Percentiles rank a stretch among this genome's conserved stretches.
These are phyloP conservation scores for Cryptoleucopteryx plumbea DNA, from an alignment of 2,113 vertebrate species.

Conservation along the genomic window DNA sequence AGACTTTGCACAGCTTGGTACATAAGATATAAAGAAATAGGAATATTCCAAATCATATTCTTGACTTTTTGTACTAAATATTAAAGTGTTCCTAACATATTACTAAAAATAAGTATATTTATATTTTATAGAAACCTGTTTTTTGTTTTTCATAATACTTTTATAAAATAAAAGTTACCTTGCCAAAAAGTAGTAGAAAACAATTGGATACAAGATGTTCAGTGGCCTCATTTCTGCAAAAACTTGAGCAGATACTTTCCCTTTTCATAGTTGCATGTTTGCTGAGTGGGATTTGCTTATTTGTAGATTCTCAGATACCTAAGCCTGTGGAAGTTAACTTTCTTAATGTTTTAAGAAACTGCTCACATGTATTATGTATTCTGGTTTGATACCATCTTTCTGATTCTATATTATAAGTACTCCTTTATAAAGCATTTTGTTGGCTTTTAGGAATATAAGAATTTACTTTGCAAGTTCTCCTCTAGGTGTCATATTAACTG, in stretches of 20 bases:
- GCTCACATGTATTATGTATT: background rate
- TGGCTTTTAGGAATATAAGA: background rate
- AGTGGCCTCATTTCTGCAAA: background rate
- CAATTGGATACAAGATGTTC: background rate
- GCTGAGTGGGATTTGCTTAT: background rate
- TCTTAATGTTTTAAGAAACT: background rate
- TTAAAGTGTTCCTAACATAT: background rate
- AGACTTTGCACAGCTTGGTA: background rate
- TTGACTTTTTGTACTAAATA: background rate
- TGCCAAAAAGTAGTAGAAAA: background rate
- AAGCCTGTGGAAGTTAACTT: background rate
- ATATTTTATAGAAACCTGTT: background rate
- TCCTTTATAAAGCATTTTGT: background rate
- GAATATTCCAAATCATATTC: background rate
- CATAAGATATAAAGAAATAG: background rate
- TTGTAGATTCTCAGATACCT: background rate
- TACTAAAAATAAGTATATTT: background rate
- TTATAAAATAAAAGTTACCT: background rate
- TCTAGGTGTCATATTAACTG: background rate
- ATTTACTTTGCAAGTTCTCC: background rate
- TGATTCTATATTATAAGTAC: background rate
- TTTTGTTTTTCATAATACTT: background rate
- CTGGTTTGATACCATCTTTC: background rate
- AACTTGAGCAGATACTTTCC: background rate
- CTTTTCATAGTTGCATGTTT: background rate